Evolutionary conservation across 1,140 invertebrate genomes (phyloP).

Genomic region (Ceratosolen solmsi): DNA sequence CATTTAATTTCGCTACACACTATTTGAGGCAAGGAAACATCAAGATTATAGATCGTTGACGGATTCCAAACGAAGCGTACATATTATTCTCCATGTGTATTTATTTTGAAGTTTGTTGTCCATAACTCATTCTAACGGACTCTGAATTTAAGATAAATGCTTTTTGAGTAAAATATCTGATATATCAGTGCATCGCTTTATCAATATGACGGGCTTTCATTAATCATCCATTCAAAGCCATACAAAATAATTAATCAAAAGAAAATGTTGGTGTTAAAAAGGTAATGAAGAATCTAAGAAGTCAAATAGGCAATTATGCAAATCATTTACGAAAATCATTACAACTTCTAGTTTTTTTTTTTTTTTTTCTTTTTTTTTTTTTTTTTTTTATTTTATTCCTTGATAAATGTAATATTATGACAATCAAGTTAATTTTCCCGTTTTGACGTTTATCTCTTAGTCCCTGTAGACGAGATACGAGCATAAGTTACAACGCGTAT

Average conservation of each 20-base stretch:
- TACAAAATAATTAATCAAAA: not conserved
- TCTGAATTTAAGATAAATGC: not conserved
- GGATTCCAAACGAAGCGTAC: not conserved
- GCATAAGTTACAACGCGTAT: no score
- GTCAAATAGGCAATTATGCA: not conserved
- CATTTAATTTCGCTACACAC: not conserved
- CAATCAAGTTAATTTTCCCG: no score
- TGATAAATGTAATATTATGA: no score
- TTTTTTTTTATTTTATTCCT: no score
- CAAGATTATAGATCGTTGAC: not conserved
- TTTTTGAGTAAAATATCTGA: not conserved
- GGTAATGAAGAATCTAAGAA: not conserved
- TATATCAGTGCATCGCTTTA: not conserved
- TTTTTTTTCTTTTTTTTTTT: no score
- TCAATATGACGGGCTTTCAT: not conserved
- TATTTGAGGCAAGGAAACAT: not conserved
- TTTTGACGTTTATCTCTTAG: not conserved
- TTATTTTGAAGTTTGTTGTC: not conserved
- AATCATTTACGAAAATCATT: not conserved
- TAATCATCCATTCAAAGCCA: not conserved
- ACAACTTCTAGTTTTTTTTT: not conserved
- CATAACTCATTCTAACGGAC: constrained; percentile 8
- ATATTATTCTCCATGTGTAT: not conserved
- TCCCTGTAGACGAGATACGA: no score
- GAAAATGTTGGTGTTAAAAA: not conserved